Evolutionary conservation across 2,797 vertebrate genomes (phyloP).

Genomic region (Myripristis murdjan): DNA sequence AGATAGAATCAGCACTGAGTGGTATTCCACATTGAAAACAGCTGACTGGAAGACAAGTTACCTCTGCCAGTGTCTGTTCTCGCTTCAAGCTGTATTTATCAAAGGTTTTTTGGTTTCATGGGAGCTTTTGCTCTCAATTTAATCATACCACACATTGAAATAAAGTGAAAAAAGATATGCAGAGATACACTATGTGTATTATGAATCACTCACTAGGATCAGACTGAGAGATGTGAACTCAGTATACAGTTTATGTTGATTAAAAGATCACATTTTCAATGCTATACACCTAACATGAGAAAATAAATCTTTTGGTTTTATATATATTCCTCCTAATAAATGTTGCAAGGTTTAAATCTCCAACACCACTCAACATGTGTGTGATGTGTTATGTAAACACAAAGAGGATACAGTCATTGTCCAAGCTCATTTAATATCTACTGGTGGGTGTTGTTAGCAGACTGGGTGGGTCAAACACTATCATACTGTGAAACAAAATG

Average conservation of each 20-base stretch:
- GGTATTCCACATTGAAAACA: too few relatives aligned
- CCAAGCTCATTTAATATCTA: slow-evolving; percentile 23
- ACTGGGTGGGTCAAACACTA: slow-evolving; percentile 67
- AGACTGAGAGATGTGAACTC: background rate
- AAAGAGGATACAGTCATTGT: slow-evolving; percentile 3
- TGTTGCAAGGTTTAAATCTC: background rate
- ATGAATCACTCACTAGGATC: too few relatives aligned
- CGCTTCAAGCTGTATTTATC: too few relatives aligned
- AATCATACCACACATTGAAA: slow-evolving; percentile 14
- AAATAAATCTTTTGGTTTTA: too few relatives aligned
- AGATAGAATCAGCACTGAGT: background rate
- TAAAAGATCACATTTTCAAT: background rate
- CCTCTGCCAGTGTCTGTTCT: too few relatives aligned
- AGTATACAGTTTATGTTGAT: slow-evolving; percentile 36
- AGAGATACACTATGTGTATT: slow-evolving; percentile 1
- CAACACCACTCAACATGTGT: background rate
- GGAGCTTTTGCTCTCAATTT: slow-evolving; percentile 1
- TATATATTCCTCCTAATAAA: slow-evolving; percentile 1
- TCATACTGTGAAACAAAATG: slow-evolving; percentile 28
- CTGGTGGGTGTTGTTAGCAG: slow-evolving; percentile 38
- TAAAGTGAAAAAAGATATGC: slow-evolving; percentile 27
- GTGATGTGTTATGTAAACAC: slow-evolving; percentile 35
- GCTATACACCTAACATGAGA: too few relatives aligned
- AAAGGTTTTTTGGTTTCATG: background rate
- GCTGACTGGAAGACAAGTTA: too few relatives aligned